These are phyloP conservation scores for Phrynocephalus guinanensis DNA, from an alignment of 2,797 vertebrate species.

Conservation along the genomic window DNA sequence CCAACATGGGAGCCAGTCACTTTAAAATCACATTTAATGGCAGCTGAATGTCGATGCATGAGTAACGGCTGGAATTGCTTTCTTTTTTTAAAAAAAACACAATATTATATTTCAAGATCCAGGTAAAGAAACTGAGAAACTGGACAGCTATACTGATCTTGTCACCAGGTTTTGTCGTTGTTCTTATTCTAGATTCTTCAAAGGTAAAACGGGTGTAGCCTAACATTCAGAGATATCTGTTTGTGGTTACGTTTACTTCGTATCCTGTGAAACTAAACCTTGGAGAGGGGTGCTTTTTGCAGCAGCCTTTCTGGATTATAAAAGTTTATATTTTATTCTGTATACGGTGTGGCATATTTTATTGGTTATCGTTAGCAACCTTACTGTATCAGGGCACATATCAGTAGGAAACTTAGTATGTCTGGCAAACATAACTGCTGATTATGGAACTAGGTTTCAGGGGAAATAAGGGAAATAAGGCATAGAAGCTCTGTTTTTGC, in stretches of 20 bases:
- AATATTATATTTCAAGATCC: background rate
- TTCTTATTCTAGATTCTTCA: background rate
- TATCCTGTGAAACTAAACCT: background rate
- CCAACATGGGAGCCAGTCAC: background rate
- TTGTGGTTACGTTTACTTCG: background rate
- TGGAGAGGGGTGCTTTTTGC: too few species aligned
- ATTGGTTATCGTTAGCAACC: background rate
- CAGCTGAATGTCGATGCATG: background rate
- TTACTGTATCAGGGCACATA: background rate
- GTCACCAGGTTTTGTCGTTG: too few species aligned
- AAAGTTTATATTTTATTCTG: background rate
- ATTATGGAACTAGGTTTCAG: background rate
- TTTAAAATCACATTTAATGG: background rate
- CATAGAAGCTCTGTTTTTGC: too few species aligned
- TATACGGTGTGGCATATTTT: background rate
- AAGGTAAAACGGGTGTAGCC: background rate
- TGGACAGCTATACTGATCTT: background rate
- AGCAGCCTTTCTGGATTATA: background rate
- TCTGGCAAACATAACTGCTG: too few species aligned
- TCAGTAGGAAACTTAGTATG: background rate
- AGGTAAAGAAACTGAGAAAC: background rate
- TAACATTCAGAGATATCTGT: background rate
- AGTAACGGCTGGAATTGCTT: too few species aligned
- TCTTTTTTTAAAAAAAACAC: background rate
- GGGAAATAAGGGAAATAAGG: background rate